These are phyloP conservation scores for Micropoecilia bifurca DNA, from an alignment of 2,797 vertebrate species.

Conservation along the genomic window DNA sequence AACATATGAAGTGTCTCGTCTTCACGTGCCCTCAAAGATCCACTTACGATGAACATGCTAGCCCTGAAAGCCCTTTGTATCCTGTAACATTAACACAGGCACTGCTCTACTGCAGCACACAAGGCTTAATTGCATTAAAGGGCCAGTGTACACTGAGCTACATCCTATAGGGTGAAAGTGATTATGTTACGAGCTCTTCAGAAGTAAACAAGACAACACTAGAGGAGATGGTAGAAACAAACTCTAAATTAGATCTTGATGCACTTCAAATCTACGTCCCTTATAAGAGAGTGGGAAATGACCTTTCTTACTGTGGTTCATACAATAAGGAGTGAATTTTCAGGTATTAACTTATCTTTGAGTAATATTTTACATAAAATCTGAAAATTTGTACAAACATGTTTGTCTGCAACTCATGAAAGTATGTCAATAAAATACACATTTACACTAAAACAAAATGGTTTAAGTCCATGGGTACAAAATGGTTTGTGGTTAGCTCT, in stretches of 20 bases:
- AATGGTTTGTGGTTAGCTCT: background rate
- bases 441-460: background rate
- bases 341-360: background rate
- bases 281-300: conserved; percentile 8
- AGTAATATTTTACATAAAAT: conserved; percentile 5
- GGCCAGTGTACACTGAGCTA: conserved; percentile 17
- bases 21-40: conserved; percentile 15
- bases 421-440: background rate
- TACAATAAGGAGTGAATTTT: background rate
- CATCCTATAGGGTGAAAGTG: conserved; percentile 26
- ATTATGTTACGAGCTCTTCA: conserved; percentile 23
- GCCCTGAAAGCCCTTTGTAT: conserved; percentile 21
- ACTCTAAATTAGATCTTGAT: conserved; percentile 5
- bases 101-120: conserved; percentile 4
- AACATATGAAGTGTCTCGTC: background rate
- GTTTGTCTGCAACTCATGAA: background rate
- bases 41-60: conserved; percentile 23
- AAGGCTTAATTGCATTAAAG: conserved; percentile 44
- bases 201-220: conserved; percentile 20
- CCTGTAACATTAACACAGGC: conserved; percentile 41
- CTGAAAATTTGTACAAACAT: background rate
- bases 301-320: background rate
- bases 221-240: conserved; percentile 7
- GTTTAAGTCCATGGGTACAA: background rate
- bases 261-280: background rate